Base-by-base conservation (phyloP, 1,140 invertebrate genomes). In the Acromyrmex echinatior region DNA sequence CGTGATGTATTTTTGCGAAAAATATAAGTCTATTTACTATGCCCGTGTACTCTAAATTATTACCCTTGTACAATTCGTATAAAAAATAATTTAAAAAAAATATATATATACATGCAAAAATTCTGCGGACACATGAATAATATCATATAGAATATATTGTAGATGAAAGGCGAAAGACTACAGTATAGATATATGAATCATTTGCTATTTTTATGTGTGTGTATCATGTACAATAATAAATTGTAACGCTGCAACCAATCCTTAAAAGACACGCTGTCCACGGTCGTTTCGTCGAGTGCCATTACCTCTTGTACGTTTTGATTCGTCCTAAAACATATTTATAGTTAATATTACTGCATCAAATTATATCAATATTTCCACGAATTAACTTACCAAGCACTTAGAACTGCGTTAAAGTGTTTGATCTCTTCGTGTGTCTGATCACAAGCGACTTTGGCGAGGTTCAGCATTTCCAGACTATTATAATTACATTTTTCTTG, bases 171-270 rank as follows among this genome's bases (percentile, higher is more conserved):
- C 31, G 14, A 53, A 21, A 51, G 18, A 51, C 0, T 35, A 18
- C 4, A 39, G 4, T 9, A 18, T 71, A 51, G 49, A 60, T 58
- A 0, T 39, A 39, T 39, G 12, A 73, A 14, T 51, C 45, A 89
- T 39, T 73, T 87, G 56, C 71, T 18, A n/a, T 92, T 92, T 86
- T 93, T 45, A 10, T 45, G 39, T 45, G 9, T 45, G 39, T 45
- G 87, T 73, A 94, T 84, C 90, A 93, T 91, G 35, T 93, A 94
- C 56, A 94, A 56, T 49, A 93, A 73, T 78, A 88, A 82, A 73
- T 79, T 85, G 63, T 93, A 94, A 56, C 92, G 93, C 66, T 94
- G 89, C 9, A 91, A 25, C 94, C 94, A 94, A 35, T 94, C 92
- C 49, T 91, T 85, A 18, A 92, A 91, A 7, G 93, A 91, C 9